A percentile compares a stretch with the other conserved stretches of the same genome.
phyloP scores from a whole-genome alignment of 2,113 vertebrate genomes.

The Ictalurus punctatus region DNA sequence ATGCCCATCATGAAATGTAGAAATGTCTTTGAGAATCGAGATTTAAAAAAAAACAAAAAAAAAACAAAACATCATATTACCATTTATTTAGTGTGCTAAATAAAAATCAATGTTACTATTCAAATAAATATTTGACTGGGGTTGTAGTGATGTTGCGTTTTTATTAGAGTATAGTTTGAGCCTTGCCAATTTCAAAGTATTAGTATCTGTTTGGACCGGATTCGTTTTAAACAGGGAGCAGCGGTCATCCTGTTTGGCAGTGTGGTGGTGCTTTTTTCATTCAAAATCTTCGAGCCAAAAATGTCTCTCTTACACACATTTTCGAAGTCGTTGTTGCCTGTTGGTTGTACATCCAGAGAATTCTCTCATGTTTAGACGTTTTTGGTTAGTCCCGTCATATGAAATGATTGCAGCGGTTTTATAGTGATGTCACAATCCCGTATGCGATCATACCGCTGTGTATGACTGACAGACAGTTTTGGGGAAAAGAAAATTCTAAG shows the following conservation, averaged over 20 bases:
- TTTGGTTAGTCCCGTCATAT: not conserved
- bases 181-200: not conserved
- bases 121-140: not conserved
- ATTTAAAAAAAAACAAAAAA: not conserved
- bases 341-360: not conserved
- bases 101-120: not conserved
- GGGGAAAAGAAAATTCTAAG: not conserved
- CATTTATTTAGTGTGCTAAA: not conserved
- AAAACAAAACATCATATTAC: not conserved
- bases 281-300: not conserved
- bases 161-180: constrained; percentile 12
- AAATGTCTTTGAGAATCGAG: not conserved
- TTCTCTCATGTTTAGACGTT: no score
- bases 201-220: not conserved
- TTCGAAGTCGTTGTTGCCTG: not conserved
- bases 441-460: not conserved
- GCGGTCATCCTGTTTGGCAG: not conserved
- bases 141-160: not conserved
- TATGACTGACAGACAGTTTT: not conserved
- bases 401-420: not conserved
- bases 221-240: not conserved
- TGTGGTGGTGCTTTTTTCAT: not conserved
- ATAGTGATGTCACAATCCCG: not conserved
- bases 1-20: not conserved
- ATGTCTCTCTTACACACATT: not conserved